phyloP scores from a whole-genome alignment of 1,140 invertebrate species.

The Caenorhabditis remanei region DNA sequence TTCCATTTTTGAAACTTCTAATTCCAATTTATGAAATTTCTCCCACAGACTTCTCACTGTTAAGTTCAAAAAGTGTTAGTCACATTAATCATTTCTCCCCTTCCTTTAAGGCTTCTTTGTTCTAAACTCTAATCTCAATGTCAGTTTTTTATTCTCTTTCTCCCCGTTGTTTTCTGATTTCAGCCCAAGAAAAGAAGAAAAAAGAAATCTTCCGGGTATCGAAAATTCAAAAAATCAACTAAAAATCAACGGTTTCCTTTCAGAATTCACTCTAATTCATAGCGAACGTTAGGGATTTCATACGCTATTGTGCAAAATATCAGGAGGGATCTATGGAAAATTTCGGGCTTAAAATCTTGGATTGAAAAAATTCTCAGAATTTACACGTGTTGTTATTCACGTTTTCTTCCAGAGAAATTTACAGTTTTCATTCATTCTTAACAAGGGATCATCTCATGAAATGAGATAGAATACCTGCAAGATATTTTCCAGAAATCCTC shows the following conservation, averaged over 20 bases:
- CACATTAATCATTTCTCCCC: neutral
- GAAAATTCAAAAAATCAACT: neutral
- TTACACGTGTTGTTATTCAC: conserved; percentile 3
- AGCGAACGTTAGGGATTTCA: neutral
- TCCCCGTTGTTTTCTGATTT: neutral
- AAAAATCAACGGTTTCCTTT: too few species aligned
- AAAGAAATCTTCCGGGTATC: neutral
- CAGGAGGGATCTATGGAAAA: neutral
- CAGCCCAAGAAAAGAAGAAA: neutral
- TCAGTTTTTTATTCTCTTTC: neutral
- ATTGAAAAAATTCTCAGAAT: neutral
- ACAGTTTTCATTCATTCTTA: conserved; percentile 23
- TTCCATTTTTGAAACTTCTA: too few species aligned
- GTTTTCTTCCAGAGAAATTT: neutral
- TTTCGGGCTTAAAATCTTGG: neutral
- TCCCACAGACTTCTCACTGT: too few species aligned
- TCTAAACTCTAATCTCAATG: neutral
- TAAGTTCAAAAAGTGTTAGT: neutral
- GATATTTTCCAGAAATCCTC: neutral
- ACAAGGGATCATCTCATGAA: neutral
- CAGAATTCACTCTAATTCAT: neutral
- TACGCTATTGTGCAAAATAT: neutral
- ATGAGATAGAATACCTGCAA: conserved; percentile 3
- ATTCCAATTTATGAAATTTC: too few species aligned
- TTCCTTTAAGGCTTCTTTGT: neutral